These are phyloP conservation scores for Hyppa rectilinea DNA, from an alignment of 2,888 invertebrate species.

Conservation along the genomic window DNA sequence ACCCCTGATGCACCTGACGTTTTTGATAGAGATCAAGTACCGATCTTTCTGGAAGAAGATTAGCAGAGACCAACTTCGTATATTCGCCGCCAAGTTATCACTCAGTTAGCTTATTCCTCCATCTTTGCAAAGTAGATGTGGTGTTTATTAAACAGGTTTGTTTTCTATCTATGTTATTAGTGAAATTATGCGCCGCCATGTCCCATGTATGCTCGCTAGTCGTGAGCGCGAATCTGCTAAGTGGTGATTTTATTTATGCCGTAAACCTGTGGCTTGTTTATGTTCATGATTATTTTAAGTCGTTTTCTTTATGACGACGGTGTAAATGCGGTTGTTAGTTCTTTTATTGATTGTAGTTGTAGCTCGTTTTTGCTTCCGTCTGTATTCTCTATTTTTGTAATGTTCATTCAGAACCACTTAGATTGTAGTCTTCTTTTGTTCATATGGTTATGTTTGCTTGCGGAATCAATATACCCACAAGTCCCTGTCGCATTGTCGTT, in stretches of 20 bases:
- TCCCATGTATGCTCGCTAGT: conserved; percentile 20
- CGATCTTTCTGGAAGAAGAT: not conserved
- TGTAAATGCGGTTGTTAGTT: conserved; percentile 19
- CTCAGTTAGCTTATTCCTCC: conserved; percentile 12
- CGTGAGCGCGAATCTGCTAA: conserved; percentile 36
- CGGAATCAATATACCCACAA: not conserved
- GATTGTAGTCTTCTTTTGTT: not conserved
- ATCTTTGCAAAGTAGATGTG: not conserved
- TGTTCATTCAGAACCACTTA: conserved; percentile 2
- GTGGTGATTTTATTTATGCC: conserved; percentile 42
- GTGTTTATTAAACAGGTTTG: conserved; percentile 49
- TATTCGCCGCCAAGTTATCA: conserved; percentile 4
- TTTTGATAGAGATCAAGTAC: not conserved
- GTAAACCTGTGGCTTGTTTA: conserved; percentile 15
- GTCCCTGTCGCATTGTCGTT: not conserved
- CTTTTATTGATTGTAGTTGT: conserved; percentile 13
- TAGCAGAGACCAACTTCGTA: not conserved
- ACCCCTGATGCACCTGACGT: not conserved
- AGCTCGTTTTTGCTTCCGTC: not conserved
- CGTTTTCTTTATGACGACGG: conserved; percentile 2
- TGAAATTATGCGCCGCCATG: conserved; percentile 47
- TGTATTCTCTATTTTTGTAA: not conserved
- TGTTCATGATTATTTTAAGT: conserved; percentile 15
- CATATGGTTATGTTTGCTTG: not conserved
- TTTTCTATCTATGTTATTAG: conserved; percentile 54